Base-by-base conservation (phyloP, 2,888 invertebrate species). In the Drosophila suboccidentalis region DNA sequence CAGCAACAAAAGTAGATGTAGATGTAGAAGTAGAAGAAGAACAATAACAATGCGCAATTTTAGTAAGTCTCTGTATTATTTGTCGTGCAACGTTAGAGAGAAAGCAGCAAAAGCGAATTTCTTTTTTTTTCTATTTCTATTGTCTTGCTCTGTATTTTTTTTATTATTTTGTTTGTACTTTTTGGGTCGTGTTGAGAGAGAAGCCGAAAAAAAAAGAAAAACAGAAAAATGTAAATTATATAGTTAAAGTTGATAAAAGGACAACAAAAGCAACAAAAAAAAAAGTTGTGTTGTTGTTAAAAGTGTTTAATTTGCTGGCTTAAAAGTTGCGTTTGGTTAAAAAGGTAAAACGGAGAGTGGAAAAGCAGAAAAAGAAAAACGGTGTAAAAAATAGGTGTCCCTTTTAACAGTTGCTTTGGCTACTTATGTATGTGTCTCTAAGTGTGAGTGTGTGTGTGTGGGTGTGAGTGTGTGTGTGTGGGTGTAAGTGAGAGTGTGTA, bases 281-380 rank as follows among this genome's bases (percentile, higher is more conserved):
- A 5, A 72, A 85, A 83, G 74, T 80, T 47, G 47, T 87, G 85
- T 84, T 82, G 82, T 80, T 85, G 76, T 72, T 80, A 63, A 75
- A 78, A 90, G 89, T 90, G 85, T 85, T 85, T 87, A 85, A 85
- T 87, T 85, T 85, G 82, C 86, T 87, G 86, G 84, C 84, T 85
- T 85, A 82, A 85, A 87, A 85, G 87, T 85, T 85, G 80, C 76
- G 71, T 80, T 82, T 73, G 83, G 65, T 65, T 71, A 73, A 76
- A 76, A 72, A 73, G 73, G 69, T 80, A 79, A 71, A 74, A 63
- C 64, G 59, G 29, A 57, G 62, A 65, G 75, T 67, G 55, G 58
- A 66, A 72, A 71, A 72, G 66, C 61, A 54, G 10, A 47, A n/a
- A 32, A 62, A 19, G 70, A 54, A 81, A 66, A 75, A 70, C 54